phyloP scores from a whole-genome alignment of 2,797 vertebrate species.

The Chrysocyon brachyurus region DNA sequence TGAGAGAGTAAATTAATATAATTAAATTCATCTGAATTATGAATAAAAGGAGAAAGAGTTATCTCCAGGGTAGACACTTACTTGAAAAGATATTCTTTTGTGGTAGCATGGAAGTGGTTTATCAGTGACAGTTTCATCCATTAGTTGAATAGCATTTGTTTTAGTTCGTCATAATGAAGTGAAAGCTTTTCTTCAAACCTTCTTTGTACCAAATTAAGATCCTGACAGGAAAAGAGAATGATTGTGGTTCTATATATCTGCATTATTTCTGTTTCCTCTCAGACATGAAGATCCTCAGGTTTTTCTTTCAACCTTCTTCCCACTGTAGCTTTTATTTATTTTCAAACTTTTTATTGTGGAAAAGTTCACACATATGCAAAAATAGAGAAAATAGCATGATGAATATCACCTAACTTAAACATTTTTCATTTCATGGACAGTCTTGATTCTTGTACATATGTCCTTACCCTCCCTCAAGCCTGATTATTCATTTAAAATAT shows the following conservation, averaged over 20 bases:
- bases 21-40: not conserved
- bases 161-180: not conserved
- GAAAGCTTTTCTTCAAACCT: slow-evolving; percentile 12
- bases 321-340: not conserved
- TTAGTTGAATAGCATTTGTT: not conserved
- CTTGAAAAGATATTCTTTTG: not conserved
- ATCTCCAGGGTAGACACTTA: not conserved
- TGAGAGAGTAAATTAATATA: not conserved
- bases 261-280: not conserved
- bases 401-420: not conserved
- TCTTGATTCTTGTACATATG: not conserved
- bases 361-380: not conserved
- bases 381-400: not conserved
- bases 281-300: not conserved
- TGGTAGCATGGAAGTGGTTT: not conserved
- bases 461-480: not conserved
- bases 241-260: not conserved
- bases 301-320: not conserved
- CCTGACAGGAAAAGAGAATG: not conserved
- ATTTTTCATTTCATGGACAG: not conserved
- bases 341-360: not conserved
- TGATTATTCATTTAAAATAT: not conserved
- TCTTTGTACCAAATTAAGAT: slow-evolving; percentile 23
- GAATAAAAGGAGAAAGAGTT: not conserved
- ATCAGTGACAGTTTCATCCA: not conserved